Percentiles rank a stretch among this genome's conserved stretches.
Evolutionary conservation across 2,888 invertebrate species (phyloP).

Genomic region (Nowickia ferox): DNA sequence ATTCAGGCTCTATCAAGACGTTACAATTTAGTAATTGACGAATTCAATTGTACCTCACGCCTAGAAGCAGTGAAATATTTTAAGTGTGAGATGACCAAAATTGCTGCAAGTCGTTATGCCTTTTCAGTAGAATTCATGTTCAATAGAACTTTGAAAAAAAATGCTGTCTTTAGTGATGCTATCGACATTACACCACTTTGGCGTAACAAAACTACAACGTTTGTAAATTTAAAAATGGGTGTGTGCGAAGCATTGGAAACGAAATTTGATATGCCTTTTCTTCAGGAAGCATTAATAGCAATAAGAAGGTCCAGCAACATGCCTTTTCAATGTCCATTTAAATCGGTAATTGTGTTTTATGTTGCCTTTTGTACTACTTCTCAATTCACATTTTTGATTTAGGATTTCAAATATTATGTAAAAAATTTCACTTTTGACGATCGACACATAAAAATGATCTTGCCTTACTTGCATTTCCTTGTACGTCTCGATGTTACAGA

Average conservation of each 20-base stretch:
- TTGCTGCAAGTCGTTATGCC: neutral
- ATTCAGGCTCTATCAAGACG: neutral
- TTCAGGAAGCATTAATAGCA: neutral
- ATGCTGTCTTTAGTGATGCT: neutral
- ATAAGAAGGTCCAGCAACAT: conserved; percentile 14
- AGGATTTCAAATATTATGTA: neutral
- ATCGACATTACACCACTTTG: neutral
- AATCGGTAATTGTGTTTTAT: conserved; percentile 7
- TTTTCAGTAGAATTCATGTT: neutral
- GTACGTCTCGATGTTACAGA: neutral
- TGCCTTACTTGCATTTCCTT: neutral
- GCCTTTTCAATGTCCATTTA: conserved; percentile 21
- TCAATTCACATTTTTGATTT: neutral
- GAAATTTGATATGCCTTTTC: neutral
- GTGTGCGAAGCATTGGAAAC: neutral
- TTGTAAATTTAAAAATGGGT: neutral
- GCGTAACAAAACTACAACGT: neutral
- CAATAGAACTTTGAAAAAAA: neutral
- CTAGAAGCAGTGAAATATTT: neutral
- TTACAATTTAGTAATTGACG: neutral
- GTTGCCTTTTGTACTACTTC: neutral
- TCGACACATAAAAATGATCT: neutral
- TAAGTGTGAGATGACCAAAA: neutral
- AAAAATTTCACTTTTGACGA: neutral
- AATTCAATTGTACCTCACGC: neutral